Conservation (phyloP, 2,888 invertebrate species). For the Micropterix aruncella region DNA sequence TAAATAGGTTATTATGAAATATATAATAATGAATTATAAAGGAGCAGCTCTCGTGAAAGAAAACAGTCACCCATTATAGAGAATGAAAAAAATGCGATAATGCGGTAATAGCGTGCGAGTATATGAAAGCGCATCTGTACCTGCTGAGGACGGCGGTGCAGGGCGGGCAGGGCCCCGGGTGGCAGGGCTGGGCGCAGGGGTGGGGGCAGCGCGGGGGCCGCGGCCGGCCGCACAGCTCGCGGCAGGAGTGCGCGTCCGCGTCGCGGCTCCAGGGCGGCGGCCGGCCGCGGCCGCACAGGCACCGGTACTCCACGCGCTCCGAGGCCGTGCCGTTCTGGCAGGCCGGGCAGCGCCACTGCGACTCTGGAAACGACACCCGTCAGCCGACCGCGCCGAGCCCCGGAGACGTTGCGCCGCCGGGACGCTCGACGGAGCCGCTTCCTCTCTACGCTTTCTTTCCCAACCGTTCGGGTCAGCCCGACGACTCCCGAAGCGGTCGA, state of each 20-base stretch:
- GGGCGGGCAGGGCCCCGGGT: constrained; percentile 90
- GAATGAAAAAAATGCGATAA: too few species aligned
- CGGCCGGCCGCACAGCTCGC: constrained; percentile 65
- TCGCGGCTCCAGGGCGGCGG: constrained; percentile 62
- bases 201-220: constrained; percentile 41
- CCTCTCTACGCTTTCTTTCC: too few species aligned
- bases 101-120: too few species aligned
- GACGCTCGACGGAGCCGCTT: too few species aligned
- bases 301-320: constrained; percentile 69
- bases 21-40: too few species aligned
- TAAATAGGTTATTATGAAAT: too few species aligned
- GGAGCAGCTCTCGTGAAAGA: too few species aligned
- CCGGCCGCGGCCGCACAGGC: constrained; percentile 76
- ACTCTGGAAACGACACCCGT: constrained; percentile 39
- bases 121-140: constrained; percentile 15
- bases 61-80: too few species aligned
- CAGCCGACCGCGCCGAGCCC: too few species aligned
- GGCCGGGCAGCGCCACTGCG: constrained; percentile 92
- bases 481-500: too few species aligned
- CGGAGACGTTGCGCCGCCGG: too few species aligned
- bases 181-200: constrained; percentile 70
- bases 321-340: constrained; percentile 71
- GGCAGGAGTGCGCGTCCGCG: constrained; percentile 78
- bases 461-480: too few species aligned
- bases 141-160: constrained; percentile 64